A percentile compares a stretch with the other conserved stretches of the same genome.
These are phyloP conservation scores for Danio albolineatus DNA, from an alignment of 2,797 vertebrate genomes.

Conservation along the genomic window DNA sequence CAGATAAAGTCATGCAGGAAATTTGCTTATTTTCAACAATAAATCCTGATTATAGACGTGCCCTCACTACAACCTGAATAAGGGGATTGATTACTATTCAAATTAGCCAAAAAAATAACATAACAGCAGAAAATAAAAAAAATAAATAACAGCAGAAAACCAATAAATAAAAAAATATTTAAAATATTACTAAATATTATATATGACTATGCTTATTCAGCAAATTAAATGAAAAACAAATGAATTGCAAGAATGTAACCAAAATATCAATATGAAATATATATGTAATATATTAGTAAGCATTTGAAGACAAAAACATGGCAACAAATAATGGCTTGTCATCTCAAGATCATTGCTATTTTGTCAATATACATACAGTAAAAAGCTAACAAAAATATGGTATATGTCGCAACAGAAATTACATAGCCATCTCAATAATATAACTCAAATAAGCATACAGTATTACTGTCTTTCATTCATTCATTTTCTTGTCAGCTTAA, in stretches of 20 bases:
- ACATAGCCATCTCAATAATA: too few species aligned
- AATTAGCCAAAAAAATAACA: not conserved
- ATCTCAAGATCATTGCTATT: not conserved
- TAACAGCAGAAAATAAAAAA: not conserved
- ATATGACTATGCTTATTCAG: not conserved
- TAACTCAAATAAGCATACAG: too few species aligned
- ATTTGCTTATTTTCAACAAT: not conserved
- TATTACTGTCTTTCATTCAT: too few species aligned
- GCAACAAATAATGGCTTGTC: not conserved
- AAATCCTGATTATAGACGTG: not conserved
- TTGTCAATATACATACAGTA: not conserved
- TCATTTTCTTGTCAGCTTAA: too few species aligned
- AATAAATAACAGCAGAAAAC: not conserved
- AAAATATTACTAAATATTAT: too few species aligned
- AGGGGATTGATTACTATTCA: not conserved
- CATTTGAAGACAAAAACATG: not conserved
- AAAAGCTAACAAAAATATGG: not conserved
- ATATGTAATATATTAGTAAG: not conserved
- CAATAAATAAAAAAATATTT: not conserved
- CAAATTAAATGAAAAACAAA: not conserved
- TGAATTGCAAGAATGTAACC: not conserved
- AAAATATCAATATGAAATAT: not conserved
- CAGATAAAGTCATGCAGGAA: not conserved
- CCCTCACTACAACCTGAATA: not conserved
- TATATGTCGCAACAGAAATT: not conserved